Evolutionary conservation across 2,888 invertebrate species (phyloP), one percentile per base, ranked within the genome.

Genomic region (Dynastes tityus): DNA sequence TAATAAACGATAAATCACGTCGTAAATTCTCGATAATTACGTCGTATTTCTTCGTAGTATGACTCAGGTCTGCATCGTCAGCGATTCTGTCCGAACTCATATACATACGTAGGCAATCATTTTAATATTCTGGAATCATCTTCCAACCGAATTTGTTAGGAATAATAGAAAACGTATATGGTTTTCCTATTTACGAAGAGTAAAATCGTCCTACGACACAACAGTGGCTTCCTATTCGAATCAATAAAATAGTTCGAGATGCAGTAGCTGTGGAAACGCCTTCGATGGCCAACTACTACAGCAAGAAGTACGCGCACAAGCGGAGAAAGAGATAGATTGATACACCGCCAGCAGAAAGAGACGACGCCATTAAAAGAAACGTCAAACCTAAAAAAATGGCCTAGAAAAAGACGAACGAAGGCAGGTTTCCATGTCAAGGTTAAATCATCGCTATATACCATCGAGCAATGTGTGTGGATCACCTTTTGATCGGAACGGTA

Each of bases 371-470:
- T 16, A 58, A 8, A 58, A 58, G 22, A 58, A 58, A 58, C 55
- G 55, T 58, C 55, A 22, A 58, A 58, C 6, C 55, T 70, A 37
- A 58, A 74, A 74, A 74, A 74, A 61, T 74, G 73, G 45, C 73
- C 73, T 74, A 61, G 73, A 74, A 45, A 61, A 74, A 16, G 73
- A 74, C 27, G 45, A 61, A 74, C 73, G 73, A 61, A 45, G 45
- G 61, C 73, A 74, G 58, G 73, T 74, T 74, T 74, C 61, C 73
- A 45, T 74, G 73, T 74, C 73, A 74, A 74, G 73, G 73, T 74
- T 61, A 74, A 74, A 74, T 74, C 58, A 74, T 61, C 73, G 61
- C 27, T 74, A 74, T 45, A 61, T 61, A 16, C 61, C 40, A n/a
- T 16, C 65, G 6, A 40, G 37, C 22, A 63, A 29, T 40, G 37